phyloP scores from a whole-genome alignment of 2,113 vertebrate genomes.

The Embiotoca jacksoni region DNA sequence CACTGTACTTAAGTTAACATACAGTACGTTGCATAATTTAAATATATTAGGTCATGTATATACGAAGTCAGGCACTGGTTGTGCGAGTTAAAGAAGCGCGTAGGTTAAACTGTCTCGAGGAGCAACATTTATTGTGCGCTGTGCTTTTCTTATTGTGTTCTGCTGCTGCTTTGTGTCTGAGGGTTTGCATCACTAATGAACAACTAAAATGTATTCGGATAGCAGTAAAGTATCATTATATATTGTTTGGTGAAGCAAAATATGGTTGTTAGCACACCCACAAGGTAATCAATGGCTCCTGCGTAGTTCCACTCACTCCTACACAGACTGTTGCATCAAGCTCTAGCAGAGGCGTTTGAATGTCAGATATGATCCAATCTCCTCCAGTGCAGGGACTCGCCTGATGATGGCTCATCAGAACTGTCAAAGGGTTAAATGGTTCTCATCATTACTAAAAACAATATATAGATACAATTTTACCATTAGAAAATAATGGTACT shows the following conservation, averaged over 20 bases:
- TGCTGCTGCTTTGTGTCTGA: neutral
- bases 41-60: too few species aligned
- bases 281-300: constrained; percentile 65
- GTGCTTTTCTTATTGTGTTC: neutral
- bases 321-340: constrained; percentile 52
- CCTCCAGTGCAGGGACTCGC: constrained; percentile 35
- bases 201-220: constrained; percentile 2
- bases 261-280: constrained; percentile 58
- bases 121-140: neutral
- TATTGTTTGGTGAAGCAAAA: constrained; percentile 45
- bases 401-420: constrained; percentile 53
- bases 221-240: constrained; percentile 12
- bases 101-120: neutral
- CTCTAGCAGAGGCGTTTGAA: constrained; percentile 65
- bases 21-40: too few species aligned
- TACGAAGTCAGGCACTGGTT: neutral
- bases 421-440: constrained; percentile 35
- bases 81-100: neutral
- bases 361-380: constrained; percentile 60
- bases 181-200: neutral
- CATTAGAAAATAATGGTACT: neutral
- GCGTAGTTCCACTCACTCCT: constrained; percentile 63
- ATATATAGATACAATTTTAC: neutral
- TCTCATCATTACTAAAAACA: neutral
- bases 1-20: too few species aligned